Evolutionary conservation across 2,888 invertebrate genomes (phyloP), one percentile per base, ranked within the genome.

Genomic region (Patella pellucida): DNA sequence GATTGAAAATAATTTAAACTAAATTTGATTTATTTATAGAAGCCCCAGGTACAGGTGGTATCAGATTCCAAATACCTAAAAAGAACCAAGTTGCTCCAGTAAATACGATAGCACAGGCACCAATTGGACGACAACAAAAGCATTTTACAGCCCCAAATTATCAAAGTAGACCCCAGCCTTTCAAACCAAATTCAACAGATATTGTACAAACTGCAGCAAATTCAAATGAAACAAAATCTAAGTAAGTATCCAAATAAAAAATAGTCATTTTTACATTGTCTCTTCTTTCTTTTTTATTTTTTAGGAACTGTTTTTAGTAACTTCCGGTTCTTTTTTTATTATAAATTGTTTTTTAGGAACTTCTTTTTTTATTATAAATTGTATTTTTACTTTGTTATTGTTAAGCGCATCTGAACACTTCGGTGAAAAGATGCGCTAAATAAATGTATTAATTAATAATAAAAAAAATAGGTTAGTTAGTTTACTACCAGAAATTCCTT

Each of bases 11-110:
- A 27, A 52, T 19, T n/a, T n/a, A 14, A n/a, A 51, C 12, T n/a
- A 56, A 69, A 54, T 68, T 68, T 73, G 15, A 51, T 72, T 23
- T 73, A 12, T 69, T 73, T 79, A 16, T 78, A 89, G 88, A 88
- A 79, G 87, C 88, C 23, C 88, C 89, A 16, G 89, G 88, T 52
- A 77, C 89, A 16, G 86, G 86, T 69, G 88, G 87, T 5, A 89
- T 90, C 31, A 82, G 89, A 51, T 90, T 90, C 77, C 85, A 89
- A 74, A 81, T 90, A 7, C 87, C 89, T 19, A 90, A 89, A 72
- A 83, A 93, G 85, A 82, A 94, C 94, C 85, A 96, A 96, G 69
- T 80, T n/a, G 71, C 73, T 50, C 74, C 81, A n/a, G 78, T 74
- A 12, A 82, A 82, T 74, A 77, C 81, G 27, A 75, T 62, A 23